Percentiles rank a stretch among this genome's conserved stretches.
Evolutionary conservation across 2,113 vertebrate species (phyloP).

Genomic region (Rhinolophus sinicus): DNA sequence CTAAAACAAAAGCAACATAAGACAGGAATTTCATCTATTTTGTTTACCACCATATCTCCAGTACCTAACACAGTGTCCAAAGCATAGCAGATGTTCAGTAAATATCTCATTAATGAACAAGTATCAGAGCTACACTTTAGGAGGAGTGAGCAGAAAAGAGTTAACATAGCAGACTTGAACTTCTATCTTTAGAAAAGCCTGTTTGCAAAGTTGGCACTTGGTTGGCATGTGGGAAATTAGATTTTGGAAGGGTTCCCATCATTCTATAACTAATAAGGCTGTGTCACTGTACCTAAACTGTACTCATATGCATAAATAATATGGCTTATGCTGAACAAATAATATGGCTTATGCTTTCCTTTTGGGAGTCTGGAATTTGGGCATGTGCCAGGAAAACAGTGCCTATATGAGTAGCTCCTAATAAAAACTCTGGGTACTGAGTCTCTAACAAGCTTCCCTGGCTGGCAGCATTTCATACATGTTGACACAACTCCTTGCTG

Average conservation of each 20-base stretch:
- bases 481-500: neutral
- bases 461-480: neutral
- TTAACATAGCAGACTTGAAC: neutral
- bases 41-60: neutral
- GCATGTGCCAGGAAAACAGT: neutral
- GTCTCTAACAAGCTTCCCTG: neutral
- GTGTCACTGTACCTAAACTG: neutral
- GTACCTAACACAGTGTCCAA: neutral
- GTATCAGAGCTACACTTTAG: neutral
- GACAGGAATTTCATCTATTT: neutral
- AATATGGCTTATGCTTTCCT: neutral
- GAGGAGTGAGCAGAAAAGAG: neutral
- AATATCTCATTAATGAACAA: neutral
- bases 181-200: neutral
- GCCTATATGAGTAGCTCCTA: neutral
- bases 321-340: neutral
- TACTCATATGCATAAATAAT: neutral
- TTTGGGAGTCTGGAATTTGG: neutral
- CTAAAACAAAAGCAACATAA: neutral
- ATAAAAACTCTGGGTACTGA: neutral
- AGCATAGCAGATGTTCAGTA: neutral
- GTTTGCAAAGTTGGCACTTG: neutral
- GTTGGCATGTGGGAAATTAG: neutral
- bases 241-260: neutral
- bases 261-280: neutral